Percentiles rank a stretch among this genome's conserved stretches.
Conservation (phyloP, 2,797 vertebrate species). For the Nyctibius grandis region DNA sequence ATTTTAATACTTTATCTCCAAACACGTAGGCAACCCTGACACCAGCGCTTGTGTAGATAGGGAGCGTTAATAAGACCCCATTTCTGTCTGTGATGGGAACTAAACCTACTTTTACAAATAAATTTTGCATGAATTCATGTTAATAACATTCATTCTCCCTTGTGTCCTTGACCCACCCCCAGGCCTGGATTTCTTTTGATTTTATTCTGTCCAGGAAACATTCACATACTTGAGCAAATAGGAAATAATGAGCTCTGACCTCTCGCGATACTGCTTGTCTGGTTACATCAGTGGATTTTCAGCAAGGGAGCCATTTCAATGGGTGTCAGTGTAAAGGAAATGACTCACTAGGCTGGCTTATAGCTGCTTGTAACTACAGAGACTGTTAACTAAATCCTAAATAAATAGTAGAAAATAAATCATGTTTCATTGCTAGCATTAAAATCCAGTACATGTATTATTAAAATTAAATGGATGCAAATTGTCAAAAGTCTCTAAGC, state of each 20-base stretch:
- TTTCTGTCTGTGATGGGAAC: neutral
- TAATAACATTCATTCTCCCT: neutral
- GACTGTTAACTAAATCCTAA: conserved; percentile 24
- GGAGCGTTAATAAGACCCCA: neutral
- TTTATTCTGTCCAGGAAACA: neutral
- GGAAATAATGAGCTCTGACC: conserved; percentile 44
- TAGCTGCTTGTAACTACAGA: neutral
- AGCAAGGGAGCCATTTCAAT: conserved; percentile 26
- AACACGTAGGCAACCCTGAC: neutral
- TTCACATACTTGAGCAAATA: conserved; percentile 27
- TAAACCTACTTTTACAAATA: neutral
- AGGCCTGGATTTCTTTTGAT: conserved; percentile 17
- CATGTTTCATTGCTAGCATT: neutral
- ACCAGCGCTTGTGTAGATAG: neutral
- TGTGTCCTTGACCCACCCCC: neutral
- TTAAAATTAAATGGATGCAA: conserved; percentile 10
- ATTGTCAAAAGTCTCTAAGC: neutral
- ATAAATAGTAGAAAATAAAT: conserved; percentile 40
- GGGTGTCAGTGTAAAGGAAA: conserved; percentile 49
- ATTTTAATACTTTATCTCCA: conserved; percentile 24
- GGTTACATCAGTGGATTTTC: conserved; percentile 27
- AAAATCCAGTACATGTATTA: neutral
- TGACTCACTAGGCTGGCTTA: conserved; percentile 43
- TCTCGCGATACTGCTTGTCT: conserved; percentile 58
- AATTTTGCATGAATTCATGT: neutral